Base-by-base conservation (phyloP, 2,113 vertebrate species). In the Strix uralensis region DNA sequence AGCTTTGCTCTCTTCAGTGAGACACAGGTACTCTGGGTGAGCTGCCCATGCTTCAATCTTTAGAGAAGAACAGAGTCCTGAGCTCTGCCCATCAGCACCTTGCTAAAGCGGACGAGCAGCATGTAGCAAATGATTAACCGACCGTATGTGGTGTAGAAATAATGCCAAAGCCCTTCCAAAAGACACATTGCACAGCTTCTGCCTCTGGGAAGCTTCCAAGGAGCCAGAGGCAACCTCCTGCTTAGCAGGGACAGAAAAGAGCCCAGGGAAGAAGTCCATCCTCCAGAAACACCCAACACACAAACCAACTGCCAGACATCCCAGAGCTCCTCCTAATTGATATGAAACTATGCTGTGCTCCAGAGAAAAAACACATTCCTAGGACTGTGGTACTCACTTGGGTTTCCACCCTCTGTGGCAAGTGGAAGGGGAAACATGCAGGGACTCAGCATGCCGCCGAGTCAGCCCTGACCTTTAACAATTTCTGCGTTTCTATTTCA, bases 371-470 rank as follows among this genome's bases (percentile, higher is more conserved):
- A 62, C 4, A 4, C n/a, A 47, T 78, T 86, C 44, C 71, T 57
- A 57, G 32, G 20, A 58, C 36, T 29, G 13, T 10, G 57, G 40
- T 58, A 73, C n/a, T 73, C 29, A 16, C 19, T 57, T 0, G 1
- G 16, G 32, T 36, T 77, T 66, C 86, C 12, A 51, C 29, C 20
- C 30, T 62, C 44, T 2, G 0, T 13, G 38, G 38, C 3, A 10
- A 22, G 29, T 25, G 7, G n/a, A 66, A 71, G 16, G 10, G 57
- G 44, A 71, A 81, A 18, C 3, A 3, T 5, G 12, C 29, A 72
- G 42, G 52, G 51, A 27, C 58, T 90, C 4, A 0, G 25, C 0
- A 0, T 14, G 22, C 29, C 49, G 52, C 36, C 4, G 2, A 69
- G 30, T 47, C 65, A 82, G 44, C 29, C 84, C 44, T 63, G 40